Evolutionary conservation across 2,113 vertebrate genomes (phyloP).

Genomic region (human): DNA sequence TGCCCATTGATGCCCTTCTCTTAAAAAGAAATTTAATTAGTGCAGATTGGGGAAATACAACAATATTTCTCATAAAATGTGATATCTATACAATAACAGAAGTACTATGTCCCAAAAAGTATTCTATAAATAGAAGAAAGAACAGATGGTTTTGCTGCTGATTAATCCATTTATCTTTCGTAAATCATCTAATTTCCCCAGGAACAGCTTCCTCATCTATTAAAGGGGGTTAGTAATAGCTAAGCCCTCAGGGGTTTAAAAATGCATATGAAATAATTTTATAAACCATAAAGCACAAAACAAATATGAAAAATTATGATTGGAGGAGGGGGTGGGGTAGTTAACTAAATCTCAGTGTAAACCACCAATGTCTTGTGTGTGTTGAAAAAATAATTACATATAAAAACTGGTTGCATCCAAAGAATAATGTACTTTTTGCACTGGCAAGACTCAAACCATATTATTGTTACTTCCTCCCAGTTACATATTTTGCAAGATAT

Average conservation of each 20-base stretch:
- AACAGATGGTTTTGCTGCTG: neutral
- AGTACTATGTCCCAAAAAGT: neutral
- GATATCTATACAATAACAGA: neutral
- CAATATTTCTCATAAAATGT: neutral
- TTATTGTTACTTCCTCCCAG: neutral
- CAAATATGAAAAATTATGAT: neutral
- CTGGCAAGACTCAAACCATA: neutral
- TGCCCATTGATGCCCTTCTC: neutral
- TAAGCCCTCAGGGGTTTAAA: neutral
- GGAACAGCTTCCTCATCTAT: neutral
- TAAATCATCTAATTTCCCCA: neutral
- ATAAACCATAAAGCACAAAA: neutral
- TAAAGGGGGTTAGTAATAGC: neutral
- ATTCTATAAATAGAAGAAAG: neutral
- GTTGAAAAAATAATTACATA: neutral
- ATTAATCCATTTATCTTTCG: neutral
- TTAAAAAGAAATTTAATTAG: constrained; percentile 9
- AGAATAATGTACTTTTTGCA: neutral
- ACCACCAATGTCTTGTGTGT: neutral
- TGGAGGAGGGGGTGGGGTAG: accelerated
- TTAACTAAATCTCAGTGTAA: neutral
- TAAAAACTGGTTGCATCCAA: neutral
- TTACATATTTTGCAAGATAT: neutral
- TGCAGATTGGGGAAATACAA: neutral
- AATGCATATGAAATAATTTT: neutral